Evolutionary conservation across 2,888 invertebrate species (phyloP).

Genomic region (Hydroisotoma schaefferi): DNA sequence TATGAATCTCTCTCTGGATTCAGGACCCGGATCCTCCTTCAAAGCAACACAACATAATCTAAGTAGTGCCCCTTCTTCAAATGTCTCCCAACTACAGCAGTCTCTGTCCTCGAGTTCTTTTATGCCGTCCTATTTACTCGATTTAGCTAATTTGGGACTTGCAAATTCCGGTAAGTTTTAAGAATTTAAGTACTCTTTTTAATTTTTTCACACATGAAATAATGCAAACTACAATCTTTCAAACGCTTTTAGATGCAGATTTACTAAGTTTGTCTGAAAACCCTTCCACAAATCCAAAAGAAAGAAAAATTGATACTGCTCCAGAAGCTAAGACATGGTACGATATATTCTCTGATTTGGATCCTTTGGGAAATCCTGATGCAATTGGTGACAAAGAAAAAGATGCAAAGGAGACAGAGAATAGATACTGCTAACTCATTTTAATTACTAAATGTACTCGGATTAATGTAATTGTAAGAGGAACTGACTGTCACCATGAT

Average conservation of each 20-base stretch:
- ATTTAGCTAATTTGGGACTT: conserved; percentile 37
- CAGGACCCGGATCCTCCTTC: too few relatives aligned
- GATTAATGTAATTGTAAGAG: too few relatives aligned
- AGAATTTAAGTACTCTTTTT: neutral
- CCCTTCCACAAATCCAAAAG: neutral
- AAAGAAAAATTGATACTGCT: neutral
- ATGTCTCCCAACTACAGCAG: conserved; percentile 16
- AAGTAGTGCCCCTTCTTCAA: too few relatives aligned
- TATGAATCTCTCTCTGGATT: too few relatives aligned
- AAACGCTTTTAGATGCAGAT: neutral
- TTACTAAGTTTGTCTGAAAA: neutral
- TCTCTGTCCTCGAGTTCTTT: conserved; percentile 25
- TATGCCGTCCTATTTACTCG: conserved; percentile 47
- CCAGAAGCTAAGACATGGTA: conserved; percentile 62
- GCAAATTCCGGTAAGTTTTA: conserved; percentile 14
- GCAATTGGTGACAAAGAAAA: conserved; percentile 53
- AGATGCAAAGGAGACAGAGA: conserved; percentile 47
- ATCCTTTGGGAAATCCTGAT: conserved; percentile 85
- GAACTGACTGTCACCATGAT: too few relatives aligned
- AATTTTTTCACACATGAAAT: neutral
- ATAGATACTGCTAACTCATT: conserved; percentile 50
- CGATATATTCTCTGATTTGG: conserved; percentile 86
- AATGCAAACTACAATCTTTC: neutral
- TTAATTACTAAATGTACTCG: too few relatives aligned
- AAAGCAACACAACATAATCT: too few relatives aligned